Evolutionary conservation across 2,888 invertebrate species (phyloP).

Genomic region (Patella caerulea): DNA sequence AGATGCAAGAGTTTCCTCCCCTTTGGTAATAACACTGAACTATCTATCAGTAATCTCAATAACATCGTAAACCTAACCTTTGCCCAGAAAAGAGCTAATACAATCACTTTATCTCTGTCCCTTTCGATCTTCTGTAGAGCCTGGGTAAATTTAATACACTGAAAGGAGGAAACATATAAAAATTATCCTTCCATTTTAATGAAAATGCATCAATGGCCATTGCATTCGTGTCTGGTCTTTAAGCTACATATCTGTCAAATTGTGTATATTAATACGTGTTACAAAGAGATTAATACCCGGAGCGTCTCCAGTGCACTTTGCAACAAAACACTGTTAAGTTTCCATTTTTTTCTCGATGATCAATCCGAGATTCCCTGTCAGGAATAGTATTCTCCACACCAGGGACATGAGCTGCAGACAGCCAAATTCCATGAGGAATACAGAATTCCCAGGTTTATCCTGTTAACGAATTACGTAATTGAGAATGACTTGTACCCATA

Average conservation of each 20-base stretch:
- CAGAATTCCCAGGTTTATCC: slow-evolving; percentile 22
- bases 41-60: too few species aligned
- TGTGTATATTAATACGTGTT: slow-evolving; percentile 24
- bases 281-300: slow-evolving; percentile 30
- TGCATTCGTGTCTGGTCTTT: slow-evolving; percentile 4
- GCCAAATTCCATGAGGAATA: slow-evolving; percentile 19
- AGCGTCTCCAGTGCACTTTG: slow-evolving; percentile 5
- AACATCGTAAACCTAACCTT: slow-evolving; percentile 13
- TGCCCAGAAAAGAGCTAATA: slow-evolving; percentile 29
- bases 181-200: too few species aligned
- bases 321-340: slow-evolving; percentile 15
- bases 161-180: too few species aligned
- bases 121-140: too few species aligned
- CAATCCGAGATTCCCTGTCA: slow-evolving; percentile 16
- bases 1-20: slow-evolving; percentile 1
- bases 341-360: slow-evolving; percentile 26
- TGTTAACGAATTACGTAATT: slow-evolving; percentile 13
- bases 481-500: slow-evolving; percentile 18
- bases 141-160: too few species aligned
- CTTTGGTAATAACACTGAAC: slow-evolving; percentile 19
- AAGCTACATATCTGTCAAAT: slow-evolving; percentile 20
- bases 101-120: too few species aligned
- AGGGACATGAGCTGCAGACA: slow-evolving; percentile 23
- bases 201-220: too few species aligned
- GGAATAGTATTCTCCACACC: slow-evolving; percentile 22